Evolutionary conservation across 2,797 vertebrate species (phyloP), one percentile per base, ranked within the genome.

Genomic region (Micromesistius poutassou): DNA sequence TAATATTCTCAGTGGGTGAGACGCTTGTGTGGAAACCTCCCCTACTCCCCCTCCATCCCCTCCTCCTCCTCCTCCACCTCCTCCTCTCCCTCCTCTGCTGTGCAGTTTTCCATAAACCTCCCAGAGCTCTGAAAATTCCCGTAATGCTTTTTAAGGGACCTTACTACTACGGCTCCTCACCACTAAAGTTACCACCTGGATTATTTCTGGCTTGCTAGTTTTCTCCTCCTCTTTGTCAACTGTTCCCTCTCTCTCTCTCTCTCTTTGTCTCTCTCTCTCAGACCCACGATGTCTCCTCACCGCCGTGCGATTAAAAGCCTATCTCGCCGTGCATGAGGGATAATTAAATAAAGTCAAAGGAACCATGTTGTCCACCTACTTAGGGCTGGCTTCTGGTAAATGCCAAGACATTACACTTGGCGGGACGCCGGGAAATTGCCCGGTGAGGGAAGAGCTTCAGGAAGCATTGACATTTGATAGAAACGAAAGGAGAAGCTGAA

Each of bases 311-410:
- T 84, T 80, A 78, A 76, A 73, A 76, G 77, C 28, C 55, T 16
- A 84, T 74, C 71, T 78, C 1, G 3, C 74, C 28, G 66, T 76
- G 35, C 78, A 33, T 40, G 80, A 76, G 72, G 31, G 74, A 28
- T 22, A 30, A 84, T 78, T 35, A 81, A 71, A 80, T 81, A 31
- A 71, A 83, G 71, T 66, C 35, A 70, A 40, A 80, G 10, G 75
- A 76, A 80, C 75, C 0, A 0, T 74, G 78, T 78, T 30, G 72
- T 76, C 74, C 33, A 74, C 72, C 13, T n/a, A 33, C 74, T 78
- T 72, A 12, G 36, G 71, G 40, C 50, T 46, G 66, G 74, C 28
- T 36, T 25, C 50, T 78, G 16, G 62, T 36, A 79, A 80, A 81
- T 66, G 46, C 30, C 50, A 72, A 73, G n/a, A 82, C 78, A 76